These are phyloP conservation scores for Falco punctatus DNA, from an alignment of 2,113 vertebrate species.

Conservation along the genomic window DNA sequence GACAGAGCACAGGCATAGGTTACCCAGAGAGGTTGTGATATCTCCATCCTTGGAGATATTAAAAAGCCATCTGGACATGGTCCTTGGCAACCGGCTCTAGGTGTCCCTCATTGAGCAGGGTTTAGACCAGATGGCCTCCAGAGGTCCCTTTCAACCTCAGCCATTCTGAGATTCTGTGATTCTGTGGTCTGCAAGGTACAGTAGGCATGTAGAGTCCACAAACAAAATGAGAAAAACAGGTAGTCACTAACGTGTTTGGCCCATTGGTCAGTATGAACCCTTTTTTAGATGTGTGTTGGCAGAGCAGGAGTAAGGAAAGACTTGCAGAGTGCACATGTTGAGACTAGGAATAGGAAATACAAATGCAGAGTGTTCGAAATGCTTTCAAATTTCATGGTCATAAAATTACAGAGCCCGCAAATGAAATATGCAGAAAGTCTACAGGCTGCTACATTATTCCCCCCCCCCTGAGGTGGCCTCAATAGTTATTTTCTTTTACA, in stretches of 20 bases:
- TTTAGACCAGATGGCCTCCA: not conserved
- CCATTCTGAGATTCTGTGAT: not conserved
- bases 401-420: not conserved
- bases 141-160: not conserved
- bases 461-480: not conserved
- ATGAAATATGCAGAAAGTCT: not conserved
- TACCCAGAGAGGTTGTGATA: too few relatives aligned
- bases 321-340: not conserved
- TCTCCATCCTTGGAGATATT: too few relatives aligned
- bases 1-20: too few relatives aligned
- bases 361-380: slow-evolving; percentile 1
- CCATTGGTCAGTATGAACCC: not conserved
- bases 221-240: not conserved
- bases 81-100: not conserved
- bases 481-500: slow-evolving; percentile 7
- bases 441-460: not conserved
- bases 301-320: slow-evolving; percentile 5
- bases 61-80: too few relatives aligned
- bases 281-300: not conserved
- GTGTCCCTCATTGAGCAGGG: not conserved
- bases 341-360: slow-evolving; percentile 10
- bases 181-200: not conserved
- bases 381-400: not conserved
- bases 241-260: not conserved
- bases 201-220: not conserved